phyloP scores from a whole-genome alignment of 2,113 vertebrate species.

The Alexandromys fortis region DNA sequence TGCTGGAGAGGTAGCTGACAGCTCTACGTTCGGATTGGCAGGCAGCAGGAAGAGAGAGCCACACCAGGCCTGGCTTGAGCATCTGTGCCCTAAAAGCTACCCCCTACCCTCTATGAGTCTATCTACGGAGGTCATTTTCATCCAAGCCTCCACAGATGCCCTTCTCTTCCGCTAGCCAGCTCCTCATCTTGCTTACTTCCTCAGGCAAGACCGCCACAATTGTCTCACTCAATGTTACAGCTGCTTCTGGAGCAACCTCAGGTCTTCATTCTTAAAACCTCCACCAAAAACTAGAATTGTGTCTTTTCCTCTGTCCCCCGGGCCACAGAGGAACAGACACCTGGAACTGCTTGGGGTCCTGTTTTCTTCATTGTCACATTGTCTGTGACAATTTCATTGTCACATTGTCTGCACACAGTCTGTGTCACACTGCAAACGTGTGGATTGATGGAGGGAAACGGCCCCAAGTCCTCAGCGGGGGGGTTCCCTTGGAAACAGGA shows the following conservation, averaged over 20 bases:
- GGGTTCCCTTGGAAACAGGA: fast-evolving
- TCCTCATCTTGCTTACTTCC: not conserved
- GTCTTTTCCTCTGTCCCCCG: not conserved
- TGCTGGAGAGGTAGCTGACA: not conserved
- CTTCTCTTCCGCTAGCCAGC: fast-evolving
- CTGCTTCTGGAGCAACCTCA: not conserved
- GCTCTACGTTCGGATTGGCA: not conserved
- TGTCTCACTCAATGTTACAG: too few relatives aligned
- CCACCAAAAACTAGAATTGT: not conserved
- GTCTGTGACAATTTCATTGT: too few relatives aligned
- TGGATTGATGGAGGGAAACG: fast-evolving
- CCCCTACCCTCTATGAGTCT: not conserved
- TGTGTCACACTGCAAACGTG: fast-evolving
- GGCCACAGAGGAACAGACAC: not conserved
- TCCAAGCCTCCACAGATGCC: too few relatives aligned
- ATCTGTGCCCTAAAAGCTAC: not conserved
- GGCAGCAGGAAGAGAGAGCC: not conserved
- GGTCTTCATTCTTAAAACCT: not conserved
- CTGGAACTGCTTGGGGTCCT: not conserved
- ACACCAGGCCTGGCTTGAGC: not conserved
- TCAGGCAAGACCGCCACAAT: fast-evolving
- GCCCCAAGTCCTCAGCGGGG: not conserved
- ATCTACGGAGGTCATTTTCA: not conserved
- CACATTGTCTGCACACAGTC: fast-evolving
- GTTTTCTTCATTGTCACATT: fast-evolving